These are phyloP conservation scores for Campoletis sonorensis DNA, from an alignment of 1,140 invertebrate species.

Conservation along the genomic window DNA sequence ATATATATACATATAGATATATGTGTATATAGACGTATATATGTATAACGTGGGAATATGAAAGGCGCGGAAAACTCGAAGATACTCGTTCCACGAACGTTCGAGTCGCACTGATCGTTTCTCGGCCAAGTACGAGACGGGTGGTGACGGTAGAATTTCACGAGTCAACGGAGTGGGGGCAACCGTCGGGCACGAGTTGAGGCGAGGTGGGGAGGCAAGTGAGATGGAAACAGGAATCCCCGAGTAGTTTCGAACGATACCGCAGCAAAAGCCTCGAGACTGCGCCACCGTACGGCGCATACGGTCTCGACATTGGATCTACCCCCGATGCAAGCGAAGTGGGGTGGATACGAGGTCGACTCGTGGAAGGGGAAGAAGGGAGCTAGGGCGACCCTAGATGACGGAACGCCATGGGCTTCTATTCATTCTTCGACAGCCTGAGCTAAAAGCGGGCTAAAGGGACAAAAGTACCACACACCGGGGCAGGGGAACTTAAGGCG, in stretches of 20 bases:
- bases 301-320: conserved; percentile 6
- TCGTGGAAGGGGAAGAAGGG: background rate
- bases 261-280: conserved; percentile 44
- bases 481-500: background rate
- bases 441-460: conserved; percentile 9
- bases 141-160: conserved; percentile 45
- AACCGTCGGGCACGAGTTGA: conserved; percentile 17
- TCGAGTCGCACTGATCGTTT: conserved; percentile 67
- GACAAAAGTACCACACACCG: conserved; percentile 15
- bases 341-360: background rate
- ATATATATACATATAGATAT: background rate
- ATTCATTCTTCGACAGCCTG: conserved; percentile 48
- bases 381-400: conserved; percentile 39
- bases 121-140: conserved; percentile 47
- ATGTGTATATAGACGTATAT: background rate
- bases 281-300: conserved; percentile 57
- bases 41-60: background rate
- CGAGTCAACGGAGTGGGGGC: conserved; percentile 43
- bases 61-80: conserved; percentile 12
- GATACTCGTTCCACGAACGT: conserved; percentile 58
- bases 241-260: conserved; percentile 28
- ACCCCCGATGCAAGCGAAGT: background rate
- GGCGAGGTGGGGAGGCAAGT: conserved; percentile 11
- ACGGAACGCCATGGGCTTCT: conserved; percentile 49
- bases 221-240: conserved; percentile 38